Percentiles rank a stretch among this genome's conserved stretches.
Conservation (phyloP, 2,888 invertebrate species). For the Incurvaria masculella region DNA sequence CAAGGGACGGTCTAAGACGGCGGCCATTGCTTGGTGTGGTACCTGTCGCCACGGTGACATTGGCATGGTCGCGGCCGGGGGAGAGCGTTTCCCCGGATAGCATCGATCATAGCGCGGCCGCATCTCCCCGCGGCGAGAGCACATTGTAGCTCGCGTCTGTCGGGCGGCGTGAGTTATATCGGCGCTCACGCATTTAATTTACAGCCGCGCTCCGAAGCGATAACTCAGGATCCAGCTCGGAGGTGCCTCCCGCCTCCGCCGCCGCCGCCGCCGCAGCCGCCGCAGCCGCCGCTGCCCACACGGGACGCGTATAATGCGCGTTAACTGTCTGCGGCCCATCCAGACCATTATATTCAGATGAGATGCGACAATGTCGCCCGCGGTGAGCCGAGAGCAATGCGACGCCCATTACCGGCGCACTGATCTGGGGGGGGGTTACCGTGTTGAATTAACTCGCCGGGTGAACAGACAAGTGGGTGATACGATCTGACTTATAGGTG, state of each 20-base stretch:
- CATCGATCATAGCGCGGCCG: background rate
- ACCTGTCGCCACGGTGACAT: too few relatives aligned
- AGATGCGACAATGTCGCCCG: slow-evolving; percentile 26
- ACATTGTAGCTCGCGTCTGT: background rate
- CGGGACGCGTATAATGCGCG: background rate
- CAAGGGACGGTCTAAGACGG: too few relatives aligned
- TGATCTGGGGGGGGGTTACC: too few relatives aligned
- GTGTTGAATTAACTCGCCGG: too few relatives aligned
- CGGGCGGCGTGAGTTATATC: background rate
- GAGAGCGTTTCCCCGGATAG: background rate
- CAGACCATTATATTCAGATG: slow-evolving; percentile 49
- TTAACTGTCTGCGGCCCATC: slow-evolving; percentile 23
- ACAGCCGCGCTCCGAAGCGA: background rate
- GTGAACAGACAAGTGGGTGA: too few relatives aligned
- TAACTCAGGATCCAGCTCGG: background rate
- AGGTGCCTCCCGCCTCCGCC: background rate
- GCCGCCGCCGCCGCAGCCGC: background rate
- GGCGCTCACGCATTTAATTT: background rate
- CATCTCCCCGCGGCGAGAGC: background rate
- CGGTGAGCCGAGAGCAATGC: background rate
- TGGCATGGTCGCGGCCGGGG: background rate
- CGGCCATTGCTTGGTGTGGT: too few relatives aligned
- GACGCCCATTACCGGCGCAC: too few relatives aligned
- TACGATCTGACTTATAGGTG: too few relatives aligned
- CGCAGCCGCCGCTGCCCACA: background rate